Percentiles rank a stretch among this genome's conserved stretches.
These are phyloP conservation scores for Heteromurus nitidus DNA, from an alignment of 2,888 invertebrate genomes.

Conservation along the genomic window DNA sequence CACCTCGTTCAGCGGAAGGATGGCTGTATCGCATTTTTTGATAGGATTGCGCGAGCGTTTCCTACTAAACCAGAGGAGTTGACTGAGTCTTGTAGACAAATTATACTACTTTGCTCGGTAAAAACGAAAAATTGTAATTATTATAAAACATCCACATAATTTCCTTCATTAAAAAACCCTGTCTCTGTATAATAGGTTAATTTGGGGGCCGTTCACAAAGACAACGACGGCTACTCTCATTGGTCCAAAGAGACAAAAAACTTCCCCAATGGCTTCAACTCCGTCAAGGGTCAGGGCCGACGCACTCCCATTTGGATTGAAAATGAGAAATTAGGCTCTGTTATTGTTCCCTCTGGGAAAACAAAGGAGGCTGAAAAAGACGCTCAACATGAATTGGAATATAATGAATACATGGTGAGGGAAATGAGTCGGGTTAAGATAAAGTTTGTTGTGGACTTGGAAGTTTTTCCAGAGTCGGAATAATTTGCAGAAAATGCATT, in stretches of 20 bases:
- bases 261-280: slow-evolving; percentile 17
- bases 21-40: background rate
- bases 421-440: slow-evolving; percentile 27
- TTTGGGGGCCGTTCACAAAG: background rate
- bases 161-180: too few relatives aligned
- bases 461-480: background rate
- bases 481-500: too few relatives aligned
- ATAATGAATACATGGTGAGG: slow-evolving; percentile 49
- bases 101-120: background rate
- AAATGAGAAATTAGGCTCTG: background rate
- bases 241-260: background rate
- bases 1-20: background rate
- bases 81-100: background rate
- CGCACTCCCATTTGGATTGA: slow-evolving; percentile 16
- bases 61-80: background rate
- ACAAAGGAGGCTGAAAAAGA: background rate
- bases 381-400: background rate
- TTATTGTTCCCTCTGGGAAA: slow-evolving; percentile 9
- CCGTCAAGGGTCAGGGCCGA: slow-evolving; percentile 31
- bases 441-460: slow-evolving; percentile 30
- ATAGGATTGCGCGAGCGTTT: background rate
- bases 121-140: too few relatives aligned
- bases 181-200: background rate
- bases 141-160: too few relatives aligned
- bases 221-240: background rate